A percentile compares a stretch with the other conserved stretches of the same genome.
phyloP scores from a whole-genome alignment of 2,888 invertebrate genomes.

The Mechanitis mazaeus region DNA sequence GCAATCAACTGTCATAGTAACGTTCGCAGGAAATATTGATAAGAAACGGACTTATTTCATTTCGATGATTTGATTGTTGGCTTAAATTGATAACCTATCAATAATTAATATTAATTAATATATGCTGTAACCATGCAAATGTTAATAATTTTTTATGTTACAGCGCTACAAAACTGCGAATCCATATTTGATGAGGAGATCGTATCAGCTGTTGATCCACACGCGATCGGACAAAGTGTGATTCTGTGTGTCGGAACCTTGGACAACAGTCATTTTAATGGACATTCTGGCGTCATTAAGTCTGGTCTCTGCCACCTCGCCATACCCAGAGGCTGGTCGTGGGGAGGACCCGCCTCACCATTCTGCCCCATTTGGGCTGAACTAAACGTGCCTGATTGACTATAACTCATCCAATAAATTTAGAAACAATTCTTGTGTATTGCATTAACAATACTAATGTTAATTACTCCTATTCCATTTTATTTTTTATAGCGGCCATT shows the following conservation, averaged over 20 bases:
- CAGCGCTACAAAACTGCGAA: constrained; percentile 56
- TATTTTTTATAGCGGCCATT: constrained; percentile 37
- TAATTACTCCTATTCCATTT: constrained; percentile 39
- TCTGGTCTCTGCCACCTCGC: constrained; percentile 85
- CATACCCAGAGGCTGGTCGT: constrained; percentile 89
- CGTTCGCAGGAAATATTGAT: constrained; percentile 1
- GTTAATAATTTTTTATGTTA: neutral
- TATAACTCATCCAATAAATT: constrained; percentile 29
- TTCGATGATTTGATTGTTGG: neutral
- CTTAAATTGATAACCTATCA: neutral
- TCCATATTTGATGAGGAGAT: constrained; percentile 53
- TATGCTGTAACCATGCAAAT: constrained; percentile 2
- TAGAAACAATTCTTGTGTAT: constrained; percentile 36
- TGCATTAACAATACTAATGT: constrained; percentile 36
- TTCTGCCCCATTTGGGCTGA: constrained; percentile 88
- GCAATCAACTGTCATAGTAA: too few species aligned
- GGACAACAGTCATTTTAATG: constrained; percentile 62
- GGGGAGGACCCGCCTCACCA: constrained; percentile 86
- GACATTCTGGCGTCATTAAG: constrained; percentile 78
- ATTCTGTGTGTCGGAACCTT: constrained; percentile 51
- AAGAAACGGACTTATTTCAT: constrained; percentile 2
- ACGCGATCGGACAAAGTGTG: constrained; percentile 45
- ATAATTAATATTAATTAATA: neutral
- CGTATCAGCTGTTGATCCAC: constrained; percentile 53
- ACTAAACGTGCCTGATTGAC: constrained; percentile 69